Evolutionary conservation across 2,888 invertebrate genomes (phyloP).

Genomic region (Acanthosoma haemorrhoidale): DNA sequence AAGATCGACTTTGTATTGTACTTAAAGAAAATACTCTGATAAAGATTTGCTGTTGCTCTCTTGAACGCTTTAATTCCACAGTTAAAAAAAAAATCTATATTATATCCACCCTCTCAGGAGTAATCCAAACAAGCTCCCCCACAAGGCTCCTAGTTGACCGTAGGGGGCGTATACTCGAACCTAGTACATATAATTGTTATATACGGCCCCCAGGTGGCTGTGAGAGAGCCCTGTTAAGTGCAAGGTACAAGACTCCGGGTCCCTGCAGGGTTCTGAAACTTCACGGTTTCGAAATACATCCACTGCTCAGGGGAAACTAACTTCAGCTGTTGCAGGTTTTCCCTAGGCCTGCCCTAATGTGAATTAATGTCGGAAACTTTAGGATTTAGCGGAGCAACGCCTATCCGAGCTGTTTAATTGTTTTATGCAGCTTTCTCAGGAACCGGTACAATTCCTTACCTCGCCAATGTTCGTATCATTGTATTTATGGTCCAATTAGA

Average conservation of each 20-base stretch:
- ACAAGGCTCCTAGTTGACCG: background rate
- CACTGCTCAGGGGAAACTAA: conserved; percentile 2
- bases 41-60: no score
- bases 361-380: conserved; percentile 7
- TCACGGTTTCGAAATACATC: no score
- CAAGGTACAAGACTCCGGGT: background rate
- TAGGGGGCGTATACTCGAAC: no score
- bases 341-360: background rate
- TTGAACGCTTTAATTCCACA: no score
- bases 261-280: background rate
- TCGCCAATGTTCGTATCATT: background rate
- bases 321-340: background rate
- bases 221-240: conserved; percentile 1
- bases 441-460: background rate
- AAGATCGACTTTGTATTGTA: no score
- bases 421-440: conserved; percentile 10
- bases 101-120: background rate
- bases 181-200: no score
- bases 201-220: background rate
- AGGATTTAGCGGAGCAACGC: conserved; percentile 7
- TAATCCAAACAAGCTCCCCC: background rate
- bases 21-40: no score
- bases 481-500: conserved; percentile 1
- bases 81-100: no score
- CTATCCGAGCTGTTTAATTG: conserved; percentile 5